phyloP scores from a whole-genome alignment of 2,888 invertebrate species.

The Drepana falcataria region DNA sequence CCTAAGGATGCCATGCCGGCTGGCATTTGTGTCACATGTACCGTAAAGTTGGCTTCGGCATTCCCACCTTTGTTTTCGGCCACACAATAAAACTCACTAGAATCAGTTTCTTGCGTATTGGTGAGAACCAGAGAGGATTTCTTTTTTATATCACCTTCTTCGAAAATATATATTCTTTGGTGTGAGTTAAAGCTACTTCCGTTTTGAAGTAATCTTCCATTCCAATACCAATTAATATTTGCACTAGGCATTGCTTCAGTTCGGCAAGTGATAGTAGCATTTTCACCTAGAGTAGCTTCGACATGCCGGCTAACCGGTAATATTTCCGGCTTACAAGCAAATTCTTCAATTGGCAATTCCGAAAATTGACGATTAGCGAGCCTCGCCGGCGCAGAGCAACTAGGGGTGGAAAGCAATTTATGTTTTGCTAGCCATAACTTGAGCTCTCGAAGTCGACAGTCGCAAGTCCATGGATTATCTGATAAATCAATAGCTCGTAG shows the following conservation, averaged over 20 bases:
- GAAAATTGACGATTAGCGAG: constrained; percentile 85
- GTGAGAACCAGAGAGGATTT: constrained; percentile 87
- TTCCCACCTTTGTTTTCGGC: constrained; percentile 94
- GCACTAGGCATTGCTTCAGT: constrained; percentile 90
- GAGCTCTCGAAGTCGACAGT: constrained; percentile 88
- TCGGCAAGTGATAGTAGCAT: constrained; percentile 89
- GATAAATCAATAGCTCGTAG: constrained; percentile 90
- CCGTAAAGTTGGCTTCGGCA: constrained; percentile 92
- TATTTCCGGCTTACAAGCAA: constrained; percentile 91
- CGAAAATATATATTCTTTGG: constrained; percentile 86
- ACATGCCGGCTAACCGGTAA: constrained; percentile 86
- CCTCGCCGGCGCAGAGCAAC: constrained; percentile 85
- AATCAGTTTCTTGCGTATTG: constrained; percentile 90
- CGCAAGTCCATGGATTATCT: constrained; percentile 93
- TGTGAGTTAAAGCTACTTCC: constrained; percentile 88
- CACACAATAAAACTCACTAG: constrained; percentile 91
- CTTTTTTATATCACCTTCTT: constrained; percentile 87
- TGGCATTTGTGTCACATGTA: constrained; percentile 87
- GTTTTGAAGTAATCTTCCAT: constrained; percentile 86
- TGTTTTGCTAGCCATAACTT: constrained; percentile 89
- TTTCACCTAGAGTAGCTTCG: constrained; percentile 88
- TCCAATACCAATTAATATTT: constrained; percentile 92
- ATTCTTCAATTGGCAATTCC: constrained; percentile 88
- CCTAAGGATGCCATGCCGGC: constrained; percentile 90
- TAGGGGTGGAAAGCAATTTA: constrained; percentile 87